These are phyloP conservation scores for Ovibos moschatus DNA, from an alignment of 2,113 vertebrate genomes.

Conservation along the genomic window DNA sequence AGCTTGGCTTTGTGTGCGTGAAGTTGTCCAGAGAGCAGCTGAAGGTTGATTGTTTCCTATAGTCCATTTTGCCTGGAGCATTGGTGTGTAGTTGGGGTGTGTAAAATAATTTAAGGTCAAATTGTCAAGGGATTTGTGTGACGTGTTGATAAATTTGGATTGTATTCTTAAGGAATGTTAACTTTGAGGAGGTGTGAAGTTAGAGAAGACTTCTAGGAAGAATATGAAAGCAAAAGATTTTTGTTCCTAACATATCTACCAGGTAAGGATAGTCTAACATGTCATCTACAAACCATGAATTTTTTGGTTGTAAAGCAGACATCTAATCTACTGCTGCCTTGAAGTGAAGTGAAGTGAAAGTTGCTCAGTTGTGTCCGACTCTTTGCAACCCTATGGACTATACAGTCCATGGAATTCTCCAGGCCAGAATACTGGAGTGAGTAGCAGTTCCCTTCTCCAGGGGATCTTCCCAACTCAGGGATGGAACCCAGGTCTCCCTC, in stretches of 20 bases:
- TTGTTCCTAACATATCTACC: background rate
- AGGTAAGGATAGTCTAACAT: background rate
- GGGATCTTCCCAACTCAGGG: background rate
- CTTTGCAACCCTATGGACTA: background rate
- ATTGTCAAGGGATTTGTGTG: background rate
- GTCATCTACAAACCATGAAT: background rate
- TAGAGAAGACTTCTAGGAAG: background rate
- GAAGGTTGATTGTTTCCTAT: rapidly evolving
- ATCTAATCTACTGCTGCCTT: background rate
- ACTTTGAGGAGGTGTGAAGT: background rate
- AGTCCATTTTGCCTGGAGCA: background rate
- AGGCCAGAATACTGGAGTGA: background rate
- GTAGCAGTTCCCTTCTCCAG: background rate
- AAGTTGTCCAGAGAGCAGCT: background rate
- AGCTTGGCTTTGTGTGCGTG: too few relatives aligned
- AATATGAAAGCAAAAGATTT: background rate
- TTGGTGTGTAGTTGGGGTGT: background rate
- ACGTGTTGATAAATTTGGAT: background rate
- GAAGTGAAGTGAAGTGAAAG: background rate
- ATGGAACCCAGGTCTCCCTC: background rate
- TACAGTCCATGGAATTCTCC: background rate
- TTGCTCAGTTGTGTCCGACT: rapidly evolving
- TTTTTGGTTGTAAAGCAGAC: background rate
- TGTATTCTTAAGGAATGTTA: background rate
- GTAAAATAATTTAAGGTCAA: background rate